Conservation (phyloP, 2,888 invertebrate genomes). For the Dasypolia templi region DNA sequence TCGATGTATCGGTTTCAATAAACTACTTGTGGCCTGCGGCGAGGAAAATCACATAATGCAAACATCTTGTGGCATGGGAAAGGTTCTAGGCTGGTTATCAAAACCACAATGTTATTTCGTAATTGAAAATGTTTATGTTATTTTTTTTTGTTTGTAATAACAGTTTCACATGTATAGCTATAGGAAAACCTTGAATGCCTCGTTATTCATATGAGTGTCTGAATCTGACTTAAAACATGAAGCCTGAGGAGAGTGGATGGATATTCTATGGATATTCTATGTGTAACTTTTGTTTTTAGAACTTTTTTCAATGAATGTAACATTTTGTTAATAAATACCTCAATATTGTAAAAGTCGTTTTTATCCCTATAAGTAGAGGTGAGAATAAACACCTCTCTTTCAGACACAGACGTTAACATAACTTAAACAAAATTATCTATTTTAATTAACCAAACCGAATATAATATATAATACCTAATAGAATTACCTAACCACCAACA, state of each 20-base stretch:
- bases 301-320: too few relatives aligned
- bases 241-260: too few relatives aligned
- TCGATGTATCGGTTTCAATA: constrained; percentile 18
- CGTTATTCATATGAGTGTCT: neutral
- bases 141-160: neutral
- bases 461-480: neutral
- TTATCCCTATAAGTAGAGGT: too few relatives aligned
- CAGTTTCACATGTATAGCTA: neutral
- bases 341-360: too few relatives aligned
- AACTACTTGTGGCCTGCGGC: constrained; percentile 14
- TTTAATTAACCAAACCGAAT: too few relatives aligned
- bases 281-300: too few relatives aligned
- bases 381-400: too few relatives aligned
- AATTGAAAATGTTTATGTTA: neutral
- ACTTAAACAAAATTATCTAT: too few relatives aligned
- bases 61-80: neutral
- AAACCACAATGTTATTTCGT: neutral
- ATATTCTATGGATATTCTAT: too few relatives aligned
- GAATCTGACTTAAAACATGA: neutral
- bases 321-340: too few relatives aligned
- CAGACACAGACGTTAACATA: too few relatives aligned
- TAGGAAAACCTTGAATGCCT: neutral
- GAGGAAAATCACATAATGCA: neutral
- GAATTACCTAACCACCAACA: neutral
- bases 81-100: neutral